A percentile compares a stretch with the other conserved stretches of the same genome.
These are phyloP conservation scores for Rhabditoides inermis DNA, from an alignment of 2,888 invertebrate species.

Conservation along the genomic window DNA sequence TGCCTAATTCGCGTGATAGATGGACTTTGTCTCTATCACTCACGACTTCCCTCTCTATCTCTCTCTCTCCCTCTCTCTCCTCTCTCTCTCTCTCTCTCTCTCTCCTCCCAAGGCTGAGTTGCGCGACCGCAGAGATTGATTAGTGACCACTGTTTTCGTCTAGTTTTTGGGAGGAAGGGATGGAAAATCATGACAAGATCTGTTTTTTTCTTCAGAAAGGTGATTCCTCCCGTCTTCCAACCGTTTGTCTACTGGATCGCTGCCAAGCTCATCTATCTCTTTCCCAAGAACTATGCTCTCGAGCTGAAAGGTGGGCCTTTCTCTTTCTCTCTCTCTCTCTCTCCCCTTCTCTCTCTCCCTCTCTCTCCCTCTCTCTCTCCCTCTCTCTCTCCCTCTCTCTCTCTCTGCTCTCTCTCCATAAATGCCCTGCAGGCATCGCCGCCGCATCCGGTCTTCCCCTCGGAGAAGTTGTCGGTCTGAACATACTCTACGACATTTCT, in stretches of 20 bases:
- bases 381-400: neutral
- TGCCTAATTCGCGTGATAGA: too few relatives aligned
- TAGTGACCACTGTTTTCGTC: neutral
- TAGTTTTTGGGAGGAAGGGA: neutral
- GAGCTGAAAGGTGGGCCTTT: constrained; percentile 27
- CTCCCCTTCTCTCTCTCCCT: neutral
- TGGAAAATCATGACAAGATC: neutral
- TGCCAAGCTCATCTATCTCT: constrained; percentile 20
- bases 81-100: neutral
- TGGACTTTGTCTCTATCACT: too few relatives aligned
- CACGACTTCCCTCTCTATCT: neutral
- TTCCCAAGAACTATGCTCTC: constrained; percentile 24
- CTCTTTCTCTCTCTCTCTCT: neutral
- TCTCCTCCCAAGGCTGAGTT: neutral
- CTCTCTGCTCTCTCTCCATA: neutral
- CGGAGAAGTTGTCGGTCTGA: constrained; percentile 40
- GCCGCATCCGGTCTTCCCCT: constrained; percentile 24
- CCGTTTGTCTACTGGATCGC: constrained; percentile 34
- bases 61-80: neutral
- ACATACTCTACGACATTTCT: constrained; percentile 42
- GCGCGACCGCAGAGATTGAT: neutral
- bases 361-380: neutral
- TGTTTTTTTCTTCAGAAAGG: constrained; percentile 17
- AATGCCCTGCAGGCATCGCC: constrained; percentile 39
- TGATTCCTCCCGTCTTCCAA: constrained; percentile 29